A percentile compares a stretch with the other conserved stretches of the same genome.
Conservation (phyloP, 2,113 vertebrate species). For the Neogobius melanostomus region DNA sequence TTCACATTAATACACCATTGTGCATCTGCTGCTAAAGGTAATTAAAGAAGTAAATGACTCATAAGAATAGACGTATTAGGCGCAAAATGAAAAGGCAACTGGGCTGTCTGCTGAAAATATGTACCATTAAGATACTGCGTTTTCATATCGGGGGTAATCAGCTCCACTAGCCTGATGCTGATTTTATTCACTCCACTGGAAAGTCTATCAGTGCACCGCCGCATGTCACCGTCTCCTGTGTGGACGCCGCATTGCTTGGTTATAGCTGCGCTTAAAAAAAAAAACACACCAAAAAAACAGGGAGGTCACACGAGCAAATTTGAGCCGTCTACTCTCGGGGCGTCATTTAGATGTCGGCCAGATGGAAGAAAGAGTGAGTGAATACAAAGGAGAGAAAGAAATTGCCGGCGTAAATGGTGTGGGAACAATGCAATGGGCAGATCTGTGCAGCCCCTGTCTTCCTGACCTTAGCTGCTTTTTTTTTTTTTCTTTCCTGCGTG, state of each 20-base stretch:
- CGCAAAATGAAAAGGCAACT: constrained; percentile 95
- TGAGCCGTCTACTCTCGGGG: constrained; percentile 34
- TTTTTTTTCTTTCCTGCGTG: constrained; percentile 34
- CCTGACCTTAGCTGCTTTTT: constrained; percentile 58
- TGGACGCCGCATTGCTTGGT: constrained; percentile 39
- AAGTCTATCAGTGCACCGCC: constrained; percentile 96
- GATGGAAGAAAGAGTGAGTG: constrained; percentile 45
- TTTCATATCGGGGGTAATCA: constrained; percentile 94
- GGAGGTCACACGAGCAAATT: constrained; percentile 60
- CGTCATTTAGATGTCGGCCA: constrained; percentile 57
- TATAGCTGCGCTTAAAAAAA: constrained; percentile 44
- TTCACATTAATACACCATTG: constrained; percentile 99
- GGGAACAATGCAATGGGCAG: constrained; percentile 58
- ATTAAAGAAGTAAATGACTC: constrained; percentile 99
- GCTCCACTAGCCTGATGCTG: constrained; percentile 94
- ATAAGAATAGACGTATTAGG: constrained; percentile 99
- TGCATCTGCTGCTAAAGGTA: constrained; percentile 99
- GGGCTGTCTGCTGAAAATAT: constrained; percentile 97
- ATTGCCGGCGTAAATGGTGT: constrained; percentile 36
- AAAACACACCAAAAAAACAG: constrained; percentile 12
- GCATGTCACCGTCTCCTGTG: constrained; percentile 69
- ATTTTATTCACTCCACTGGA: constrained; percentile 98
- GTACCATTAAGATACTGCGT: constrained; percentile 97
- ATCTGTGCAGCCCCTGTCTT: constrained; percentile 54
- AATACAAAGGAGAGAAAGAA: constrained; percentile 30